A percentile compares a stretch with the other conserved stretches of the same genome.
phyloP scores from a whole-genome alignment of 2,113 vertebrate genomes.

The Pelodiscus sinensis region DNA sequence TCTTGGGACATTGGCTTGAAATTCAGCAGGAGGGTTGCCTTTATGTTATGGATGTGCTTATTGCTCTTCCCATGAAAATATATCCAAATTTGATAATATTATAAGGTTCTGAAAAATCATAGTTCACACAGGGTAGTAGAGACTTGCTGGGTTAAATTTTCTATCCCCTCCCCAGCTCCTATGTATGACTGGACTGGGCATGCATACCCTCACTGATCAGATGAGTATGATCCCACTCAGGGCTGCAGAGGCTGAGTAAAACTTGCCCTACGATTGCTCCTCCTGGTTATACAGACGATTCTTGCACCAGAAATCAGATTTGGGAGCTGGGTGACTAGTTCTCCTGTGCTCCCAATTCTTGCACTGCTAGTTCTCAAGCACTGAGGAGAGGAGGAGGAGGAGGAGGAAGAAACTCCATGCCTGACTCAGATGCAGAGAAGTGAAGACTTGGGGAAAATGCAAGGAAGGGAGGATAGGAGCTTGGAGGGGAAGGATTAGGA shows the following conservation, averaged over 20 bases:
- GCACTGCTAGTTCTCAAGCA: background rate
- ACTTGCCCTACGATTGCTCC: background rate
- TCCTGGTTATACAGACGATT: background rate
- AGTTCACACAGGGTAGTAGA: background rate
- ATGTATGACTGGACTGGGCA: background rate
- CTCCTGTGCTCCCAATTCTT: background rate
- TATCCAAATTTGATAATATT: background rate
- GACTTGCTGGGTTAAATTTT: background rate
- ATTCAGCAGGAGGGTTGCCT: background rate
- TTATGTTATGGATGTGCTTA: background rate
- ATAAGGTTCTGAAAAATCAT: background rate
- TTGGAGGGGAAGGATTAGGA: background rate
- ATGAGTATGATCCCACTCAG: background rate
- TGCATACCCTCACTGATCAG: background rate
- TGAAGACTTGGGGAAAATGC: background rate
- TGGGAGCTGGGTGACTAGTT: background rate
- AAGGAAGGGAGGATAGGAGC: background rate
- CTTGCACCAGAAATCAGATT: background rate
- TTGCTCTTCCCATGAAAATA: background rate
- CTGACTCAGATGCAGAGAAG: background rate
- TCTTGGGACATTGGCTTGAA: background rate
- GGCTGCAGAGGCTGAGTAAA: background rate
- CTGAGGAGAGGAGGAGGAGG: rapidly evolving
- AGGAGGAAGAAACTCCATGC: rapidly evolving
- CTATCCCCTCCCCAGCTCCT: background rate